phyloP scores from a whole-genome alignment of 2,888 invertebrate genomes.

The Ligdia adustata region DNA sequence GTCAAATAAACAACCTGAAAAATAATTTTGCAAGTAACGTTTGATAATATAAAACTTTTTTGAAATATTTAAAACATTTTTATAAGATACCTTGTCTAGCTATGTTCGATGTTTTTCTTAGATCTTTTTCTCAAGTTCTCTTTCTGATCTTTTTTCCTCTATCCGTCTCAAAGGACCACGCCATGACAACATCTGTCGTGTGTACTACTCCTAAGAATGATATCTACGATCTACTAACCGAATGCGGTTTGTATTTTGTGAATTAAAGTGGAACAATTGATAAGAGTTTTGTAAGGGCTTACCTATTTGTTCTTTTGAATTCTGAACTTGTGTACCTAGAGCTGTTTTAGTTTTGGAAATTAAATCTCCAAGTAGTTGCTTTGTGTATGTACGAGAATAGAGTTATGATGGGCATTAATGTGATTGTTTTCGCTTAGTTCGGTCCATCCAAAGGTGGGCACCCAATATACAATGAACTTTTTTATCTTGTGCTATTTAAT shows the following conservation, averaged over 20 bases:
- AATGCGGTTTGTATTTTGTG: constrained; percentile 13
- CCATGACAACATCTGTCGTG: constrained; percentile 31
- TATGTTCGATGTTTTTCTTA: background rate
- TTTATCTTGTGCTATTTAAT: too few relatives aligned
- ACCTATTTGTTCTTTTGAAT: constrained; percentile 7
- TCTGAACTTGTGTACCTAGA: too few relatives aligned
- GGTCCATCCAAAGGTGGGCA: too few relatives aligned
- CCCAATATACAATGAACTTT: too few relatives aligned
- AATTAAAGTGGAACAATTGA: constrained; percentile 16
- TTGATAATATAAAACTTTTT: too few relatives aligned
- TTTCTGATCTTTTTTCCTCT: background rate
- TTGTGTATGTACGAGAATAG: background rate
- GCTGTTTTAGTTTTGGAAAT: too few relatives aligned
- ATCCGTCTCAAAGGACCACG: constrained; percentile 2
- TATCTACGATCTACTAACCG: constrained; percentile 28
- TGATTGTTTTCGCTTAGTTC: too few relatives aligned
- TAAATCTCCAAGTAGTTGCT: background rate
- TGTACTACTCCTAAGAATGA: constrained; percentile 19
- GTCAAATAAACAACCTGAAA: too few relatives aligned
- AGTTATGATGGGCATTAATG: too few relatives aligned
- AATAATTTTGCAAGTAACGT: too few relatives aligned
- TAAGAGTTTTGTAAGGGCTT: constrained; percentile 16
- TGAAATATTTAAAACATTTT: too few relatives aligned
- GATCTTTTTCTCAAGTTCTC: background rate
- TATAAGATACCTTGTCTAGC: too few relatives aligned